Base-by-base conservation (phyloP, 2,113 vertebrate species). In the Ptilonorhynchus violaceus region DNA sequence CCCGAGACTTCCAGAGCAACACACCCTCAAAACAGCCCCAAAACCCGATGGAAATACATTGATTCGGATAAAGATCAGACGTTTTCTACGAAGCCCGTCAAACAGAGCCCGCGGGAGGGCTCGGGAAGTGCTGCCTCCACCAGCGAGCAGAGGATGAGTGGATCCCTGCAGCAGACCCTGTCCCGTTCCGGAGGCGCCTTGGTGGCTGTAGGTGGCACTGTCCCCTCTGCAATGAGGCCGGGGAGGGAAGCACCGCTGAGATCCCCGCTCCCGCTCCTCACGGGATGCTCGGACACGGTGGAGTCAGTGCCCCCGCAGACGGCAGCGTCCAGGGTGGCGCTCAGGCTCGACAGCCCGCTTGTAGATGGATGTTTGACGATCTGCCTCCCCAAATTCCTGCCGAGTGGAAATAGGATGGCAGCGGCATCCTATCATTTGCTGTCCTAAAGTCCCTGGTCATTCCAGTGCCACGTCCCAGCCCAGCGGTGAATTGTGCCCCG, bases 181-280 rank as follows among this genome's bases (percentile, higher is more conserved):
- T 39, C 37, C 37, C 37, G 37, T 39, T 39, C 37, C 37, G 37
- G 37, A 39, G 37, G 37, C 37, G 1, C 12, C 2, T 24, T 20
- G 42, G 52, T 8, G 88, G 88, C 88, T 90, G 93, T 64, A 97
- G 96, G 60, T 97, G 96, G 96, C 96, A 97, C 89, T 91, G 76
- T 92, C 42, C 44, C 69, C 95, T 85, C 84, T 93, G 73, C 41
- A 49, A 68, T 96, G 93, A 42, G 15, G 42, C 42, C 15, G 42
- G 42, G 42, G 12, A 42, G 42, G 42, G 14, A 24, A 52, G 35
- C 9, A n/a, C 68, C 56, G 80, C 60, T 3, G 5, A 49, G 42
- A 79, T 76, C 70, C 66, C 64, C 23, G 28, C 70, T 90, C 78
- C 72, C 13, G 42, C 10, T 42, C 13, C 42, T 15, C 15, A 15